Percentiles rank a stretch among this genome's conserved stretches.
Evolutionary conservation across 2,797 vertebrate species (phyloP).

Genomic region (Merluccius polli): DNA sequence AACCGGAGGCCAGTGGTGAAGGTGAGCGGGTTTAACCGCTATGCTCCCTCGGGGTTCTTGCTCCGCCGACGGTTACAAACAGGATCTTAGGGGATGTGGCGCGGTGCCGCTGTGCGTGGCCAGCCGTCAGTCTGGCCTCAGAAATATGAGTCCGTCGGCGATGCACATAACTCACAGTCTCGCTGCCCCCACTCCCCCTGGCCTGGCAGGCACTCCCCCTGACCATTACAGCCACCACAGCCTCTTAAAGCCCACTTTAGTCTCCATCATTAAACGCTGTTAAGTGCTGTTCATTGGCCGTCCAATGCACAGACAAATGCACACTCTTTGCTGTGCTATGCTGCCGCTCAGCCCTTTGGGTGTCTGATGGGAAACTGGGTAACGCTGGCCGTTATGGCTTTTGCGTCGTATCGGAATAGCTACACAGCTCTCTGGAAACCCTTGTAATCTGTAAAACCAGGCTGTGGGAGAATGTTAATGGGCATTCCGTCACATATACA

Average conservation of each 20-base stretch:
- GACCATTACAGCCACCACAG: slow-evolving; percentile 49
- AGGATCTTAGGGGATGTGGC: slow-evolving; percentile 60
- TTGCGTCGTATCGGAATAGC: slow-evolving; percentile 39
- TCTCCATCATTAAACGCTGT: slow-evolving; percentile 48
- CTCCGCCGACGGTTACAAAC: slow-evolving; percentile 76
- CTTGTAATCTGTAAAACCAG: slow-evolving; percentile 37
- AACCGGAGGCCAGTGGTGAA: slow-evolving; percentile 64
- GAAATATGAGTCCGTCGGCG: slow-evolving; percentile 65
- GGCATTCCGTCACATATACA: slow-evolving; percentile 1
- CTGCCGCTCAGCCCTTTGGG: slow-evolving; percentile 35
- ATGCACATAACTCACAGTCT: slow-evolving; percentile 58
- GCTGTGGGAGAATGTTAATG: slow-evolving; percentile 28
- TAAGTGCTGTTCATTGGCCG: slow-evolving; percentile 38
- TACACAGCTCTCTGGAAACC: slow-evolving; percentile 15
- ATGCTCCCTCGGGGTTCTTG: slow-evolving; percentile 67
- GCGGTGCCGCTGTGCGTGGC: slow-evolving; percentile 57
- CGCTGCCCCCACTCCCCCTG: slow-evolving; percentile 38
- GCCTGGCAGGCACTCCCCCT: slow-evolving; percentile 46
- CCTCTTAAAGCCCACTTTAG: slow-evolving; percentile 52
- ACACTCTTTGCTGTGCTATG: slow-evolving; percentile 19
- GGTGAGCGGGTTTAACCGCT: slow-evolving; percentile 69
- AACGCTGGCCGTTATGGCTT: slow-evolving; percentile 45
- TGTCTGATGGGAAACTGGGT: slow-evolving; percentile 32
- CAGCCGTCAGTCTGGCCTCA: slow-evolving; percentile 54
- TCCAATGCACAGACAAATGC: slow-evolving; percentile 46